Conservation (phyloP, 2,888 invertebrate species). For the Aelia acuminata region DNA sequence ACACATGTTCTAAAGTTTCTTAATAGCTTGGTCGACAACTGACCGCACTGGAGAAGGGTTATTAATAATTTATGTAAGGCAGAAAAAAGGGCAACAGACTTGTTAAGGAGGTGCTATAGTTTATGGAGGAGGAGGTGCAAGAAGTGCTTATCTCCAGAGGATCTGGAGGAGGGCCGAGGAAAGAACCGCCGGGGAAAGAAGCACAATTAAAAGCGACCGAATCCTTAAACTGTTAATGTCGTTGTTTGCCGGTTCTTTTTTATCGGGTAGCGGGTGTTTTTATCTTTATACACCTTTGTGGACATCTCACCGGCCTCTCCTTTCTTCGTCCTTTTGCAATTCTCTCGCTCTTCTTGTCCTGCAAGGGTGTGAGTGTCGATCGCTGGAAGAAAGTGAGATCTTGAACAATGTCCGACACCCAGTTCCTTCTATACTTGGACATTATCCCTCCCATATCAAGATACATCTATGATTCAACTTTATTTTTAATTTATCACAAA, state of each 20-base stretch:
- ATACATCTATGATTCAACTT: neutral
- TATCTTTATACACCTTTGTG: constrained; percentile 37
- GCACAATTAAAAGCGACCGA: constrained; percentile 49
- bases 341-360: neutral
- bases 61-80: constrained; percentile 48
- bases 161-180: neutral
- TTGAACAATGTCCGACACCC: constrained; percentile 24
- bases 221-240: constrained; percentile 50
- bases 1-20: constrained; percentile 36
- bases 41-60: neutral
- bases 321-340: neutral
- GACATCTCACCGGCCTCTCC: constrained; percentile 3
- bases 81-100: constrained; percentile 22
- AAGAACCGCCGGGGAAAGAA: constrained; percentile 23
- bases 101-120: constrained; percentile 22
- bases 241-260: constrained; percentile 31
- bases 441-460: neutral
- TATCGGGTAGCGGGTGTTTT: neutral
- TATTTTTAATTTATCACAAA: neutral
- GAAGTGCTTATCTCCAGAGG: constrained; percentile 16
- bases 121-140: constrained; percentile 45
- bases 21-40: constrained; percentile 27
- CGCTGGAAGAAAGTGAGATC: constrained; percentile 23
- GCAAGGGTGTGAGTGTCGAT: constrained; percentile 11
- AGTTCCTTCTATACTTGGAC: neutral